A percentile compares a stretch with the other conserved stretches of the same genome.
Conservation (phyloP, 2,113 vertebrate species). For the Serilophus lunatus region DNA sequence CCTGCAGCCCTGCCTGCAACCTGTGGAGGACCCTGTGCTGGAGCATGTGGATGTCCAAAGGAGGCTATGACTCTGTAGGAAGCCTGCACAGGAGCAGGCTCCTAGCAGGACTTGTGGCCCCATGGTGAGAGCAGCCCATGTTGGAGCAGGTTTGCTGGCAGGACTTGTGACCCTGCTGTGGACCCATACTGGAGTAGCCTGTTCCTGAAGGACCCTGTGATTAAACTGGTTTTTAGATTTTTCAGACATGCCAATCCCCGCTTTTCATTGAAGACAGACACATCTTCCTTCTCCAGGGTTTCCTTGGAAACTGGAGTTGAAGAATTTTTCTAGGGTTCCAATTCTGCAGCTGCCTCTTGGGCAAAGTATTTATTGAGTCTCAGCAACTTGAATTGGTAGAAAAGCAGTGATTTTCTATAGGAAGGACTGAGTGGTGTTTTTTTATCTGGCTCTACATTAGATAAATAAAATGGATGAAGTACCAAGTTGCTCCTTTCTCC, state of each 20-base stretch:
- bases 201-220: neutral
- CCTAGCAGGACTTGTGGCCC: neutral
- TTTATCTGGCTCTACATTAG: neutral
- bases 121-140: neutral
- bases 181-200: neutral
- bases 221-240: neutral
- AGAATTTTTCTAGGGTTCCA: neutral
- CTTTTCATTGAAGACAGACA: neutral
- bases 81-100: neutral
- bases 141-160: neutral
- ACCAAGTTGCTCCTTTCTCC: neutral
- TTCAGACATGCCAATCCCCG: neutral
- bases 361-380: neutral
- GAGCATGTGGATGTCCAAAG: neutral
- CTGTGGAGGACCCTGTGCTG: neutral
- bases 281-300: neutral
- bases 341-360: neutral
- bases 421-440: neutral
- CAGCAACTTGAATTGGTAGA: neutral
- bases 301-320: neutral
- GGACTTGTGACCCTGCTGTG: neutral
- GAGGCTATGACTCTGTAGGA: neutral
- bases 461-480: neutral
- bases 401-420: neutral
- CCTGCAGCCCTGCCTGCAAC: neutral